Conservation (phyloP, 2,113 vertebrate species). For the Crypturellus undulatus region DNA sequence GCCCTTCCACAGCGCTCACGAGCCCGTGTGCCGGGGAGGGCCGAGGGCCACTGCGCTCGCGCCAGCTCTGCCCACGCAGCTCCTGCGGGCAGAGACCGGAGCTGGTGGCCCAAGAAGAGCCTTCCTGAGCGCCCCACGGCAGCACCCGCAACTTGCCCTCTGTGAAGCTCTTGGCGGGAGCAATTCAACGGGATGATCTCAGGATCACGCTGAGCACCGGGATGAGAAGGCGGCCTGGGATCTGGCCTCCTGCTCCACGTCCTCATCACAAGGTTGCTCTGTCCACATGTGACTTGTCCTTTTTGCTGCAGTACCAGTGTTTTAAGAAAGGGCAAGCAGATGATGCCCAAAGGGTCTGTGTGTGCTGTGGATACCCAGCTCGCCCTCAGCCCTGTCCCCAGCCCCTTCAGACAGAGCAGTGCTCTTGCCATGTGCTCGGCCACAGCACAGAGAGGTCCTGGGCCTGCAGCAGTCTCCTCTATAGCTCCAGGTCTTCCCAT, state of each 20-base stretch:
- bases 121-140: neutral
- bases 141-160: neutral
- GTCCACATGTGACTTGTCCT: neutral
- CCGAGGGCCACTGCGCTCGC: no score
- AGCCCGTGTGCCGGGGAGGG: neutral
- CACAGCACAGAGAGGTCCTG: no score
- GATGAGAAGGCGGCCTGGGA: neutral
- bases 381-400: neutral
- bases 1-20: neutral
- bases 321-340: neutral
- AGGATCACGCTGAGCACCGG: fast-evolving
- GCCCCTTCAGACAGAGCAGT: neutral
- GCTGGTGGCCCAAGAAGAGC: neutral
- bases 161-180: fast-evolving
- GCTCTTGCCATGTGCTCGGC: neutral
- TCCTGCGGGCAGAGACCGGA: fast-evolving
- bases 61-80: fast-evolving
- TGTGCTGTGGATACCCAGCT: neutral
- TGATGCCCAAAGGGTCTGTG: neutral
- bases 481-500: neutral
- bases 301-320: neutral
- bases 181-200: neutral
- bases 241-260: neutral
- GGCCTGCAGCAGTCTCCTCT: neutral
- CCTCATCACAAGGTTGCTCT: neutral